Conservation (phyloP, 2,113 vertebrate genomes). For the Crotalus tigris region DNA sequence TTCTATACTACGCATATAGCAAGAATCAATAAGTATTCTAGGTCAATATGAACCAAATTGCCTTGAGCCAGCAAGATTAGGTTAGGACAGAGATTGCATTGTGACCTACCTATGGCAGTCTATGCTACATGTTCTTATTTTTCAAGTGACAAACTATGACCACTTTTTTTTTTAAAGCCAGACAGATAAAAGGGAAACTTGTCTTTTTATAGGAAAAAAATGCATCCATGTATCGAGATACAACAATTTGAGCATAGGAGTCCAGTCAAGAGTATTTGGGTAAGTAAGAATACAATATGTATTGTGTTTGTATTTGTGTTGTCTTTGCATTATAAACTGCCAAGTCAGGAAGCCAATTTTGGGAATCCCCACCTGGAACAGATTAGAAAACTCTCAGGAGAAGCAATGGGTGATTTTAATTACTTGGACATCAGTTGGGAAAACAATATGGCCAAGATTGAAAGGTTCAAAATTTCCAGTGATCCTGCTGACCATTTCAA, state of each 20-base stretch:
- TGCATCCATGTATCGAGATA: background rate
- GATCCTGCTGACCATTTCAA: background rate
- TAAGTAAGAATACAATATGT: background rate
- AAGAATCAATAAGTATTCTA: background rate
- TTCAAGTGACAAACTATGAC: background rate
- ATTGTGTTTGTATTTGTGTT: background rate
- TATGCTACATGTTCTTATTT: background rate
- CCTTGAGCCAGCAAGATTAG: background rate
- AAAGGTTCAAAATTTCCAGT: background rate
- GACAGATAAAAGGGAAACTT: background rate
- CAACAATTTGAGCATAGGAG: background rate
- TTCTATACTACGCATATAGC: slow-evolving; percentile 12
- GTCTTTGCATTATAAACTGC: background rate
- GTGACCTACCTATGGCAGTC: background rate
- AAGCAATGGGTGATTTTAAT: background rate
- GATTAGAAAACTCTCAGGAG: background rate
- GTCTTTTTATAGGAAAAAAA: background rate
- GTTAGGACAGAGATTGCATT: background rate
- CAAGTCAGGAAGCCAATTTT: background rate
- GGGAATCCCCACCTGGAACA: background rate
- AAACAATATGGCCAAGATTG: background rate
- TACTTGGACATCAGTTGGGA: background rate
- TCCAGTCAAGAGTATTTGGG: background rate
- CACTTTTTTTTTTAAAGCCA: background rate
- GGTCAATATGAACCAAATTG: background rate